Evolutionary conservation across 2,888 invertebrate species (phyloP).

Genomic region (Ptilodon capucinus): DNA sequence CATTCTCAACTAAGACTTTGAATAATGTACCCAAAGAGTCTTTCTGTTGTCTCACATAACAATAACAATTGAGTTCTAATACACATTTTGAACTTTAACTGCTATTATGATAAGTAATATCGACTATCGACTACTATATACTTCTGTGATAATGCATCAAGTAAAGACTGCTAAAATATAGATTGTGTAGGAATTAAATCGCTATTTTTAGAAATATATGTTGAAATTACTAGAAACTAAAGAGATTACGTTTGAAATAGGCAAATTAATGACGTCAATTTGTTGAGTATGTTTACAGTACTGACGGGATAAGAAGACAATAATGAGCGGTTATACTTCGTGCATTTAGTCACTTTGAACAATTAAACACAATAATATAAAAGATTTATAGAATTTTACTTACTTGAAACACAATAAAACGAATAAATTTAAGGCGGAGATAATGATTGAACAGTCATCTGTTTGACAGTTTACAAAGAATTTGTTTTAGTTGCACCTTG

Average conservation of each 20-base stretch:
- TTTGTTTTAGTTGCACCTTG: slow-evolving; percentile 54
- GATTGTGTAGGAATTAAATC: not conserved
- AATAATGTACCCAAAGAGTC: slow-evolving; percentile 2
- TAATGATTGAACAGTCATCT: slow-evolving; percentile 76
- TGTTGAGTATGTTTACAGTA: slow-evolving; percentile 32
- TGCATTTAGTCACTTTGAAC: not conserved
- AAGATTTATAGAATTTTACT: slow-evolving; percentile 48
- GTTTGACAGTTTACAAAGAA: slow-evolving; percentile 64
- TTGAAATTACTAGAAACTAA: not conserved
- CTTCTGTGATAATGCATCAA: not conserved
- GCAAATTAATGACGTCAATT: slow-evolving; percentile 73
- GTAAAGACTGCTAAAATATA: not conserved
- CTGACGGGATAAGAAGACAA: slow-evolving; percentile 15
- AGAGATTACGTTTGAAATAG: slow-evolving; percentile 52
- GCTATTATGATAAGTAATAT: not conserved
- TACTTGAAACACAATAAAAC: slow-evolving; percentile 56
- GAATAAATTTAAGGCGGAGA: slow-evolving; percentile 66
- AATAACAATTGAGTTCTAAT: slow-evolving; percentile 46
- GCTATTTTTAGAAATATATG: not conserved
- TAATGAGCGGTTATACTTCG: slow-evolving; percentile 3
- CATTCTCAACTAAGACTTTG: slow-evolving; percentile 28
- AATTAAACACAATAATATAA: slow-evolving; percentile 1
- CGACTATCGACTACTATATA: not conserved
- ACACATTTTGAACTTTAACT: slow-evolving; percentile 19
- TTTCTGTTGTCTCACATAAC: slow-evolving; percentile 44